Percentiles rank a stretch among this genome's conserved stretches.
Conservation (phyloP, 1,140 invertebrate species). For the Bombyx mandarina region DNA sequence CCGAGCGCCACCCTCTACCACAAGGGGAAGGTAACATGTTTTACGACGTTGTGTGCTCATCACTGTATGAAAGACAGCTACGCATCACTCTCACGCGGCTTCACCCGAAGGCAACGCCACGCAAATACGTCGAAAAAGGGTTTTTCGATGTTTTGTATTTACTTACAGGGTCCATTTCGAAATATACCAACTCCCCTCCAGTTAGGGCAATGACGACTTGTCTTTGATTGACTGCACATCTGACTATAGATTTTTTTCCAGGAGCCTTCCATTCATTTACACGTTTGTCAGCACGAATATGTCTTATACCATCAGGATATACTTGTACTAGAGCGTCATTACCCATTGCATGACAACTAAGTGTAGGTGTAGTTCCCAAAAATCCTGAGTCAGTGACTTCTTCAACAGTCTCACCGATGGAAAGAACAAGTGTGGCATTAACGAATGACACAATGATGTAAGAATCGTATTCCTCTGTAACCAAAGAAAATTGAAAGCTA, state of each 20-base stretch:
- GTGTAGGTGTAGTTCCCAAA: constrained; percentile 96
- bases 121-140: constrained; percentile 46
- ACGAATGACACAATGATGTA: constrained; percentile 99
- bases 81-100: constrained; percentile 40
- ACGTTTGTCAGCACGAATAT: constrained; percentile 96
- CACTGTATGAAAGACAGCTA: constrained; percentile 60
- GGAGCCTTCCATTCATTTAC: constrained; percentile 99
- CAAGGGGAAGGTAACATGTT: constrained; percentile 42
- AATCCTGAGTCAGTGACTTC: constrained; percentile 99
- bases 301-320: constrained; percentile 98
- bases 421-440: constrained; percentile 98
- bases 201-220: constrained; percentile 98
- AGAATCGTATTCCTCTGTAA: constrained; percentile 97
- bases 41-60: constrained; percentile 57
- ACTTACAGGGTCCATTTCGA: constrained; percentile 98
- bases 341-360: constrained; percentile 96
- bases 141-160: constrained; percentile 9
- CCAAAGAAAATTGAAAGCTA: constrained; percentile 69
- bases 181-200: constrained; percentile 98
- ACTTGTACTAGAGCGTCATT: constrained; percentile 98
- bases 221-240: constrained; percentile 98
- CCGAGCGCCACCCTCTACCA: constrained; percentile 53
- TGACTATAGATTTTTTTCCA: constrained; percentile 96
- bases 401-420: constrained; percentile 99
- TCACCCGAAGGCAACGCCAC: constrained; percentile 34